Base-by-base conservation (phyloP, 1,140 invertebrate genomes). In the Trichogramma pretiosum region DNA sequence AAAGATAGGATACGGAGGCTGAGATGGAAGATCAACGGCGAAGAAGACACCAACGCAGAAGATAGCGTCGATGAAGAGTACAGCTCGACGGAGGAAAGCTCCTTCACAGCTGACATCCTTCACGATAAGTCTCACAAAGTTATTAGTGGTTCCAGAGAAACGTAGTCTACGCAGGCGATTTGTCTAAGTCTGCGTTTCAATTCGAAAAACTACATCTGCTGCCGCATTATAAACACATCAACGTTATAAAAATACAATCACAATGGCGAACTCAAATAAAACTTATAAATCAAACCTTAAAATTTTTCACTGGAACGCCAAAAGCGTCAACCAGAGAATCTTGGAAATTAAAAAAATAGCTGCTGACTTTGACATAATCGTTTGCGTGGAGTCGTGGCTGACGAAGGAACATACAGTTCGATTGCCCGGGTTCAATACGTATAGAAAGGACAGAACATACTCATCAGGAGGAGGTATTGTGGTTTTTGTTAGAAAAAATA, bases 351-450 rank as follows among this genome's bases (percentile, higher is more conserved):
- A 16, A 24, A 13, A 4, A 2, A 3, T 24, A 8, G 5, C 36
- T 3, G 8, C 3, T 5, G n/a, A 26, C 11, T 14, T 45, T 22
- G 32, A 45, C 21, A 36, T 45, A 2, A 36, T 45, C 16, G n/a
- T 45, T 14, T 45, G 43, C 9, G 43, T 45, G 1, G 43, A 36
- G 36, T 36, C 10, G 3, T 45, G 33, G 43, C 33, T 36, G 1
- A 45, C 2, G 10, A 14, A n/a, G 13, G 13, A 24, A 13, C 3
- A 13, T 5, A 24, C 16, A 13, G 16, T 36, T 3, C 16, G 17
- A 2, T 36, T 26, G 13, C 4, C 33, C 5, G 33, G 22, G 3
- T 45, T 45, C n/a, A 11, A 24, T 13, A 26, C 10, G n/a, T 45
- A 32, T 36, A 17, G 33, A 16, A 22, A 24, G 13, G 33, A 45